Conservation (phyloP, 2,113 vertebrate species). For the Semicossyphus pulcher region DNA sequence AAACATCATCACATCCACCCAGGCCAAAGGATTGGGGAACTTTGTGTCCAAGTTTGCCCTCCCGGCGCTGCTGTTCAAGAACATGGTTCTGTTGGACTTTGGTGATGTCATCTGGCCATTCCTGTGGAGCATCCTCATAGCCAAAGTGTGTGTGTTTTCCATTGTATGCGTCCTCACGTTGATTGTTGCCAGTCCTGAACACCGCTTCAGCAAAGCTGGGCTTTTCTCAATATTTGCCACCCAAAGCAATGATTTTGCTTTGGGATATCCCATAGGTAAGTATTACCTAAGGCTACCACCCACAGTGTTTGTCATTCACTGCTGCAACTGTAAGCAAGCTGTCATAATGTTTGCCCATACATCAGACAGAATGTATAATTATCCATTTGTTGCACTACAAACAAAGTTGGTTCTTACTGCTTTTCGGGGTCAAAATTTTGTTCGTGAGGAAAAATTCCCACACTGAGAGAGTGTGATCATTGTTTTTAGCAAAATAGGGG, state of each 20-base stretch:
- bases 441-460: neutral
- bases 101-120: conserved; percentile 95
- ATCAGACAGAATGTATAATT: conserved; percentile 4
- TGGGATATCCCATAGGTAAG: conserved; percentile 98
- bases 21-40: conserved; percentile 95
- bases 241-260: conserved; percentile 98
- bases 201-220: conserved; percentile 93
- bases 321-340: neutral
- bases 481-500: neutral
- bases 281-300: neutral
- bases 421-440: neutral
- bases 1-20: conserved; percentile 91
- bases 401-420: neutral
- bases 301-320: neutral
- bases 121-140: conserved; percentile 92
- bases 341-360: neutral
- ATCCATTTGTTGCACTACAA: neutral
- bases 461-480: neutral
- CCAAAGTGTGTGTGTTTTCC: conserved; percentile 93
- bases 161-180: conserved; percentile 91
- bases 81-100: conserved; percentile 97
- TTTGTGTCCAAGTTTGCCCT: conserved; percentile 98
- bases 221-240: conserved; percentile 99
- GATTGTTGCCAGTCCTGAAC: conserved; percentile 89
- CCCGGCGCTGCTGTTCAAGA: conserved; percentile 96